Evolutionary conservation across 2,888 invertebrate species (phyloP).

Genomic region (Elysia crispata): DNA sequence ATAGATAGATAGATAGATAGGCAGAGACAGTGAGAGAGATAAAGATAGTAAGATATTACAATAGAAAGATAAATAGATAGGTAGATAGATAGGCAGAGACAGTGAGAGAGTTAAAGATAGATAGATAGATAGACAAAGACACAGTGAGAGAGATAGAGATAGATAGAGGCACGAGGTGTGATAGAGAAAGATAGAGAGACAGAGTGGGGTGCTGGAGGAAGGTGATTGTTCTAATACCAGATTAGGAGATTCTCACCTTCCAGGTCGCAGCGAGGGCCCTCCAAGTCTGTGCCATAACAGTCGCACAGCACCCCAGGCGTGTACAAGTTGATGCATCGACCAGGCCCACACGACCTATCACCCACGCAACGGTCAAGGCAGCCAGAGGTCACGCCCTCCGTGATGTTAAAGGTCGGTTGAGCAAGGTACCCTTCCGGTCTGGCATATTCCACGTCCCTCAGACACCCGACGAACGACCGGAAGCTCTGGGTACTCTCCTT

Average conservation of each 20-base stretch:
- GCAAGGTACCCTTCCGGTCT: conserved; percentile 54
- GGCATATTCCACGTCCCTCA: conserved; percentile 60
- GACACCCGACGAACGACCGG: conserved; percentile 64
- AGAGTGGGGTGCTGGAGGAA: too few species aligned
- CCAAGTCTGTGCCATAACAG: conserved; percentile 93
- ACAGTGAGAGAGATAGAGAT: neutral
- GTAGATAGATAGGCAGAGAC: too few species aligned
- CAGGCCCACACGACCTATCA: conserved; percentile 88
- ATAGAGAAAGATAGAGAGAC: too few species aligned
- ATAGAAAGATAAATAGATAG: too few species aligned
- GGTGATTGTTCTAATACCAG: too few species aligned
- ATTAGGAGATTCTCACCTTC: conserved; percentile 85
- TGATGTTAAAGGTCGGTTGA: conserved; percentile 51
- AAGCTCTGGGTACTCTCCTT: too few species aligned
- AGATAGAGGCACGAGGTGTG: neutral
- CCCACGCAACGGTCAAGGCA: conserved; percentile 85
- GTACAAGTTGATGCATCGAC: conserved; percentile 95
- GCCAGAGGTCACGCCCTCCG: conserved; percentile 80
- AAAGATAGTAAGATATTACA: neutral
- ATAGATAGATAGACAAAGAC: neutral
- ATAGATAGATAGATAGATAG: too few species aligned
- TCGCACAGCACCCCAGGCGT: conserved; percentile 89
- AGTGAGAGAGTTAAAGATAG: neutral
- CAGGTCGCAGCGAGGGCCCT: conserved; percentile 93
- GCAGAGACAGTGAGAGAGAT: too few species aligned